Conservation (phyloP, 2,888 invertebrate genomes). For the Apodemia hepburni region DNA sequence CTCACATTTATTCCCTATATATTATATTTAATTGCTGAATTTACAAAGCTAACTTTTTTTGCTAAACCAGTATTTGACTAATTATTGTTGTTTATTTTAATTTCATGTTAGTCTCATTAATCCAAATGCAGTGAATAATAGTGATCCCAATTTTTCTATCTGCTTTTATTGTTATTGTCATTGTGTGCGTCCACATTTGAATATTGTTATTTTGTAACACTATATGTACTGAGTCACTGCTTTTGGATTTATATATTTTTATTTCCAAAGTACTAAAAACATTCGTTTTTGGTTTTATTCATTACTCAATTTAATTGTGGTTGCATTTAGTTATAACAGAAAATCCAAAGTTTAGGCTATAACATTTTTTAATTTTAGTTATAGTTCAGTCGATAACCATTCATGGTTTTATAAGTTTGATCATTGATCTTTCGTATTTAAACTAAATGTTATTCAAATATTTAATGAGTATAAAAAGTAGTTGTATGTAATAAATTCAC, state of each 20-base stretch:
- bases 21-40: constrained; percentile 78
- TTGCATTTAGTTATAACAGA: constrained; percentile 79
- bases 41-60: constrained; percentile 78
- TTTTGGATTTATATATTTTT: constrained; percentile 64
- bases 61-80: constrained; percentile 79
- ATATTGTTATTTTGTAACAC: constrained; percentile 27
- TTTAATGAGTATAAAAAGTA: constrained; percentile 6
- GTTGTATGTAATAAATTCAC: constrained; percentile 5
- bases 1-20: constrained; percentile 80
- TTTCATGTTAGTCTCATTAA: constrained; percentile 73
- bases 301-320: constrained; percentile 62
- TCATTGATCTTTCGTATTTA: constrained; percentile 45
- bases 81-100: constrained; percentile 72
- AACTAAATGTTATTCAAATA: constrained; percentile 10
- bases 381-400: constrained; percentile 47
- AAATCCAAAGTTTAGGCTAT: constrained; percentile 79
- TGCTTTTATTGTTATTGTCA: constrained; percentile 45
- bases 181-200: constrained; percentile 37
- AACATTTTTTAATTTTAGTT: constrained; percentile 46
- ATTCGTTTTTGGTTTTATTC: constrained; percentile 61
- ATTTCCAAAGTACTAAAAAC: constrained; percentile 74
- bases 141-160: constrained; percentile 50
- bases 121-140: constrained; percentile 62
- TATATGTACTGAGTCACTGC: constrained; percentile 53
- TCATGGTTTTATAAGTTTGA: constrained; percentile 38